A percentile compares a stretch with the other conserved stretches of the same genome.
phyloP scores from a whole-genome alignment of 2,888 invertebrate genomes.

The Cephonodes hylas region DNA sequence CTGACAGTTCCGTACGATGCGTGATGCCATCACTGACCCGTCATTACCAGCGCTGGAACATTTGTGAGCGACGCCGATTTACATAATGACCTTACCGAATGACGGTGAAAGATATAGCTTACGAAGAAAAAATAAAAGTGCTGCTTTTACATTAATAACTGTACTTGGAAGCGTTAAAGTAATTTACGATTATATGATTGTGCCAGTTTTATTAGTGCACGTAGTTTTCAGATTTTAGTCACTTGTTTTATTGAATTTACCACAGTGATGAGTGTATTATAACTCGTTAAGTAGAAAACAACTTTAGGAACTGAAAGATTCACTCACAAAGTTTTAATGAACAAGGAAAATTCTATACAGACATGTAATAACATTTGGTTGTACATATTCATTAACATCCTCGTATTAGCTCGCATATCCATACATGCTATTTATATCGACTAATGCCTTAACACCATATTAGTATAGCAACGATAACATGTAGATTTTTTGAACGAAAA shows the following conservation, averaged over 20 bases:
- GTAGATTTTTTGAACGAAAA: no score
- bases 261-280: not conserved
- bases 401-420: not conserved
- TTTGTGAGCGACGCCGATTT: conserved; percentile 44
- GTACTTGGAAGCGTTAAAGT: not conserved
- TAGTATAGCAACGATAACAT: no score
- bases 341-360: not conserved
- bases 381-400: not conserved
- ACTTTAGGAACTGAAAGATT: not conserved
- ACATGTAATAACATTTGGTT: not conserved
- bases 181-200: not conserved
- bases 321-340: not conserved
- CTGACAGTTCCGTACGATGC: conserved; percentile 44
- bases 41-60: conserved; percentile 38
- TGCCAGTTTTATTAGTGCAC: not conserved
- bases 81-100: conserved; percentile 56
- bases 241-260: not conserved
- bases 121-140: conserved; percentile 34
- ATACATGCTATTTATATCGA: no score
- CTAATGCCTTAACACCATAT: no score
- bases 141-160: conserved; percentile 38
- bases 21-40: conserved; percentile 46
- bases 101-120: conserved; percentile 46
- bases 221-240: not conserved
- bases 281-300: not conserved